phyloP scores from a whole-genome alignment of 2,113 vertebrate species.

The Vicugna pacos region DNA sequence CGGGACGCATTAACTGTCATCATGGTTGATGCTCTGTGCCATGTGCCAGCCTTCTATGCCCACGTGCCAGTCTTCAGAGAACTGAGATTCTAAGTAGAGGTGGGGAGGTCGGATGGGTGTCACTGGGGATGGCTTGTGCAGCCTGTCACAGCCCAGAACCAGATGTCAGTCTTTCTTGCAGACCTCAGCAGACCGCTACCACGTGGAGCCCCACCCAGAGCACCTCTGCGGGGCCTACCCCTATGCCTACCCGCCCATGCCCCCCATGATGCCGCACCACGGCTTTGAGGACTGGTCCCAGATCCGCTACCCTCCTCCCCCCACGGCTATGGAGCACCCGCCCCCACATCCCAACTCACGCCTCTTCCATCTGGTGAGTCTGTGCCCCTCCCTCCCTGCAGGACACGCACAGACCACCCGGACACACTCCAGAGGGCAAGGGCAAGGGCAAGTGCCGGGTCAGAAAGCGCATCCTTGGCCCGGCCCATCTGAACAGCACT shows the following conservation, averaged over 20 bases:
- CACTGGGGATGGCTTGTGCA: neutral
- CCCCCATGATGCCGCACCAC: constrained; percentile 85
- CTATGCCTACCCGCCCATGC: constrained; percentile 91
- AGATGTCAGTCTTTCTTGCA: constrained; percentile 60
- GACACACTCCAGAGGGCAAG: neutral
- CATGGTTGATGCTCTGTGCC: neutral
- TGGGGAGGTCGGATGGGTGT: neutral
- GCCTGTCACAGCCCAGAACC: neutral
- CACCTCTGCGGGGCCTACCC: constrained; percentile 93
- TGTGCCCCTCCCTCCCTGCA: neutral
- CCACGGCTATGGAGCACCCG: constrained; percentile 86
- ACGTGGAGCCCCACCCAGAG: constrained; percentile 89
- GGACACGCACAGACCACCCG: neutral
- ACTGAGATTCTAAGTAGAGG: neutral
- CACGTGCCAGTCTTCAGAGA: neutral
- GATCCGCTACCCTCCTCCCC: constrained; percentile 92
- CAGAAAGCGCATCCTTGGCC: neutral
- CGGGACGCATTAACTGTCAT: neutral
- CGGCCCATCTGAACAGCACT: neutral
- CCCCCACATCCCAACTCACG: constrained; percentile 89
- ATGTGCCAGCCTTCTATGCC: neutral
- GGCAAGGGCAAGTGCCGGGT: neutral
- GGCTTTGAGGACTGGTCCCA: constrained; percentile 94
- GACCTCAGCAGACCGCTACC: constrained; percentile 92
- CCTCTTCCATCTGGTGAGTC: constrained; percentile 89